A percentile compares a stretch with the other conserved stretches of the same genome.
phyloP scores from a whole-genome alignment of 2,888 invertebrate species.

The Molorchus minor region DNA sequence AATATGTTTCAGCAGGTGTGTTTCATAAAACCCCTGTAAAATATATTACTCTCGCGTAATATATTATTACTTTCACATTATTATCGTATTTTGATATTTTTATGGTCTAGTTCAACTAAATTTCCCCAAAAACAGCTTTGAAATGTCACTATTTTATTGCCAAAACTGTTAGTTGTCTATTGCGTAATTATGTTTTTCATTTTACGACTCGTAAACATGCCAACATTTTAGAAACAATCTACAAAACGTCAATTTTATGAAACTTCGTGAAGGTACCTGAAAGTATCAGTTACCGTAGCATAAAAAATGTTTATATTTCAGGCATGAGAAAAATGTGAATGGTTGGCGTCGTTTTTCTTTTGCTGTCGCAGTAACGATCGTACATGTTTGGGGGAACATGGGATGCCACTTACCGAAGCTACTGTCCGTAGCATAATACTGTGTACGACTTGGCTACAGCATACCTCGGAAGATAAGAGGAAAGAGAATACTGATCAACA shows the following conservation, averaged over 20 bases:
- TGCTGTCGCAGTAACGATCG: constrained; percentile 54
- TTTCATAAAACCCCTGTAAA: too few species aligned
- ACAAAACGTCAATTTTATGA: constrained; percentile 23
- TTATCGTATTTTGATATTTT: too few species aligned
- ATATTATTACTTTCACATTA: too few species aligned
- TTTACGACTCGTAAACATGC: too few species aligned
- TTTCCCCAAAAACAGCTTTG: too few species aligned
- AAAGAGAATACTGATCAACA: not conserved
- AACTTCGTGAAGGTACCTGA: constrained; percentile 19
- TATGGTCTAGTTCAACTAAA: too few species aligned
- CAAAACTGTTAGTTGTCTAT: too few species aligned
- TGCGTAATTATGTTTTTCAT: too few species aligned
- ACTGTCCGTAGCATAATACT: constrained; percentile 47
- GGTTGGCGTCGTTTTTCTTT: constrained; percentile 44
- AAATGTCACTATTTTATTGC: too few species aligned
- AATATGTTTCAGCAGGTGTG: too few species aligned
- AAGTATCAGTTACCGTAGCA: constrained; percentile 28
- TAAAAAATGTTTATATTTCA: constrained; percentile 37
- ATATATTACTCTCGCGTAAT: too few species aligned
- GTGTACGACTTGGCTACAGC: constrained; percentile 30
- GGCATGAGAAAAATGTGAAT: constrained; percentile 38
- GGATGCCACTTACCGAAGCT: constrained; percentile 58
- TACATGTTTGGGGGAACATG: constrained; percentile 57
- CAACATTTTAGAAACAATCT: too few species aligned
- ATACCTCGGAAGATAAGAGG: constrained; percentile 25